A percentile compares a stretch with the other conserved stretches of the same genome.
These are phyloP conservation scores for Anoplolepis gracilipes DNA, from an alignment of 1,140 invertebrate species.

Conservation along the genomic window DNA sequence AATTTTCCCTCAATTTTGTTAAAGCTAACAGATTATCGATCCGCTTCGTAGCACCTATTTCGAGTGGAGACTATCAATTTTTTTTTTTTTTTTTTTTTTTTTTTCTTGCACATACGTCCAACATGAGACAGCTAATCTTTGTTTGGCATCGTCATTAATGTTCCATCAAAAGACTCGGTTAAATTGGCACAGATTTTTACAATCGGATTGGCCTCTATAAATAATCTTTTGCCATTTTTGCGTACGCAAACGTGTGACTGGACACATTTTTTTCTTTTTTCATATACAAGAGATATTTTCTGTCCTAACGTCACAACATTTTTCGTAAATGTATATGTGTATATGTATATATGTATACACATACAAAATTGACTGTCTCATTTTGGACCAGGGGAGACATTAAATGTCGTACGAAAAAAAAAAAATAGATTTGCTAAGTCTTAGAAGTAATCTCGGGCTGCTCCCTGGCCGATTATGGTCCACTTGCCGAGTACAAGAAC, in stretches of 20 bases:
- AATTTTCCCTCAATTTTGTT: constrained; percentile 10
- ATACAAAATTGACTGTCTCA: constrained; percentile 47
- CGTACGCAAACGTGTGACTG: background rate
- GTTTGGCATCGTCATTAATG: constrained; percentile 36
- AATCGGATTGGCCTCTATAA: background rate
- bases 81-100: too few relatives aligned
- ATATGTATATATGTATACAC: background rate
- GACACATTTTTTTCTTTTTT: background rate
- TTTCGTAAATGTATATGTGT: constrained; percentile 3
- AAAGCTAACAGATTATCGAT: constrained; percentile 55
- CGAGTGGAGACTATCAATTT: constrained; percentile 21
- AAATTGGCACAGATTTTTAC: constrained; percentile 26
- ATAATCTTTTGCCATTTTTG: background rate
- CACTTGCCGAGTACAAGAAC: constrained; percentile 25
- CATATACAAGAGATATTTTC: too few relatives aligned
- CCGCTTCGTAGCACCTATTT: constrained; percentile 16
- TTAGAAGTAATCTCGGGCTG: background rate
- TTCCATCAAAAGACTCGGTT: background rate
- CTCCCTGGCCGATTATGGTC: constrained; percentile 19
- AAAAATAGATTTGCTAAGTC: constrained; percentile 43
- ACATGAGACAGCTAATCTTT: constrained; percentile 51
- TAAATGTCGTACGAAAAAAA: constrained; percentile 22
- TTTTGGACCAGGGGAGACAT: constrained; percentile 29
- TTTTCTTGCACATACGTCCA: constrained; percentile 13
- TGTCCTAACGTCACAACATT: constrained; percentile 3